These are phyloP conservation scores for Meloidogyne chitwoodi DNA, from an alignment of 1,140 invertebrate species.

Conservation along the genomic window DNA sequence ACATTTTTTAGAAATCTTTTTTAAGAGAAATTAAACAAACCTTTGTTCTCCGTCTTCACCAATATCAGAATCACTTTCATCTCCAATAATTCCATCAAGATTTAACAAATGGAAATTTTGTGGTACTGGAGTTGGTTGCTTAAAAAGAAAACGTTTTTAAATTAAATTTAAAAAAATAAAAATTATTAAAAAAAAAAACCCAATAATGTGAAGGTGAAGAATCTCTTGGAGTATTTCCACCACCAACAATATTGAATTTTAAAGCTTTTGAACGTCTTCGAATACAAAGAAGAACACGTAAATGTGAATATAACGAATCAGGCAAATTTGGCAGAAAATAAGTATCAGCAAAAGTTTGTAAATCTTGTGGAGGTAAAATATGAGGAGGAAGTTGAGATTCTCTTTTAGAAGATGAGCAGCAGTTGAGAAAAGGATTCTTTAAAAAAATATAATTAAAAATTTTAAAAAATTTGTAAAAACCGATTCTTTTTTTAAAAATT, in stretches of 20 bases:
- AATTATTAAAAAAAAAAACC: background rate
- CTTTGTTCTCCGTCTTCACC: background rate
- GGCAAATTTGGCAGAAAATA: slow-evolving; percentile 2
- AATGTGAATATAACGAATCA: slow-evolving; percentile 4
- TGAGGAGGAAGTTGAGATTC: background rate
- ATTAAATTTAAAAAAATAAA: background rate
- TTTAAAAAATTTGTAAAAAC: background rate
- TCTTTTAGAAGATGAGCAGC: background rate
- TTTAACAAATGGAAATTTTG: slow-evolving; percentile 18
- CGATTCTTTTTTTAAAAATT: background rate
- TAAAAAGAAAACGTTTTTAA: background rate
- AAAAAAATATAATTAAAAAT: background rate
- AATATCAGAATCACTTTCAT: background rate
- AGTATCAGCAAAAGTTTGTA: background rate
- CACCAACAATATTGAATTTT: background rate
- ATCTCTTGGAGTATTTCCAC: slow-evolving; percentile 2
- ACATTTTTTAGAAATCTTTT: background rate
- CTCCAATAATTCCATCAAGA: background rate
- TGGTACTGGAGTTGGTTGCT: slow-evolving; percentile 8
- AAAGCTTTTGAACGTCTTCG: slow-evolving; percentile 13
- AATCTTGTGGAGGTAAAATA: background rate
- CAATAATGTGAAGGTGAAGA: slow-evolving; percentile 11
- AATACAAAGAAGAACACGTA: slow-evolving; percentile 1
- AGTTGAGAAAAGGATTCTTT: background rate
- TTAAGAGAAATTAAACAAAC: background rate